phyloP scores from a whole-genome alignment of 2,888 invertebrate genomes.

The Nomada ferruginata region DNA sequence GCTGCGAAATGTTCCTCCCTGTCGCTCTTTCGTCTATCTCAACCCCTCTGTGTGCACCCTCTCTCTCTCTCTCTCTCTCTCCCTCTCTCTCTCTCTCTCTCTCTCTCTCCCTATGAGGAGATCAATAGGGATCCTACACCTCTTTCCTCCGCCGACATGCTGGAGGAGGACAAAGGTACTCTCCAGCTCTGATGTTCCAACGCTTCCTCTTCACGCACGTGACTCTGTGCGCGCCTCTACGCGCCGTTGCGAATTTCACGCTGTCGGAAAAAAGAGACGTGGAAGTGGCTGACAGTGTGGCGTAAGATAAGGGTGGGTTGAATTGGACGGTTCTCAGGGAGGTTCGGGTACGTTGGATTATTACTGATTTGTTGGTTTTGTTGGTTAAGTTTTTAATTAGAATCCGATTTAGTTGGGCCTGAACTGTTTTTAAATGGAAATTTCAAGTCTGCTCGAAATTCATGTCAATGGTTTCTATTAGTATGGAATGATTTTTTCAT shows the following conservation, averaged over 20 bases:
- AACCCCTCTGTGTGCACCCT: constrained; percentile 46
- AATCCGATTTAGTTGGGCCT: too few species aligned
- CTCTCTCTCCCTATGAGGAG: constrained; percentile 65
- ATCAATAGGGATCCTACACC: constrained; percentile 79
- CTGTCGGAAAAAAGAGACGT: neutral
- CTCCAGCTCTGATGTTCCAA: constrained; percentile 69
- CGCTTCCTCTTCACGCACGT: constrained; percentile 54
- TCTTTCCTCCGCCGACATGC: constrained; percentile 68
- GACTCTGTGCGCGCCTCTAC: constrained; percentile 32
- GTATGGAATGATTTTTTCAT: too few species aligned
- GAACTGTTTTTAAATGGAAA: too few species aligned
- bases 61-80: too few species aligned
- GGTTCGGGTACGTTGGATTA: too few species aligned
- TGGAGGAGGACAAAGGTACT: constrained; percentile 75
- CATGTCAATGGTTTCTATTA: too few species aligned
- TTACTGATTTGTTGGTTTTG: too few species aligned
- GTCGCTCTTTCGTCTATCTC: constrained; percentile 29
- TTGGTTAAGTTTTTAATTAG: too few species aligned
- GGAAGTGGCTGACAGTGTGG: neutral
- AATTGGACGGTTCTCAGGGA: neutral
- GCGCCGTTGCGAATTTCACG: constrained; percentile 45
- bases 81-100: neutral
- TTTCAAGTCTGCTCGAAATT: too few species aligned
- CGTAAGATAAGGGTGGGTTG: neutral
- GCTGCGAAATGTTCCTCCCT: constrained; percentile 14